phyloP scores from a whole-genome alignment of 2,113 vertebrate genomes.

The Anser brachyrhynchus region DNA sequence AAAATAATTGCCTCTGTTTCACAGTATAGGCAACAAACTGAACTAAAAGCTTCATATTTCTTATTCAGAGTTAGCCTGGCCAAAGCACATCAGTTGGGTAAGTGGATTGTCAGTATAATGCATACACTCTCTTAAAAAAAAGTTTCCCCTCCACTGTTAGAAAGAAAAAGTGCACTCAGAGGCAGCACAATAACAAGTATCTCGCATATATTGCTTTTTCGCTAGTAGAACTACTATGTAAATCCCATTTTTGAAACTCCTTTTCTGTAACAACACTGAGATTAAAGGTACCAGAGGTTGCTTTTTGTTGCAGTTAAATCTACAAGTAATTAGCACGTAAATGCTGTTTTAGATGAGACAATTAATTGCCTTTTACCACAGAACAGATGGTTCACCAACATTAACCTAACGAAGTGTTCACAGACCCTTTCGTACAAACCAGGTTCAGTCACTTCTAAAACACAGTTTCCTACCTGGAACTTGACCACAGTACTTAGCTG shows the following conservation, averaged over 20 bases:
- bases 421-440: not conserved
- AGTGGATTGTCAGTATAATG: not conserved
- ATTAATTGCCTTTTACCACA: not conserved
- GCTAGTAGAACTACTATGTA: not conserved
- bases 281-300: not conserved
- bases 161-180: not conserved
- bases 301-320: not conserved
- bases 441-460: not conserved
- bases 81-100: not conserved
- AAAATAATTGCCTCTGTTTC: constrained; percentile 59
- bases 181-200: not conserved
- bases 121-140: not conserved
- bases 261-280: not conserved
- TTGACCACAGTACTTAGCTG: not conserved
- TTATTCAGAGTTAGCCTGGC: not conserved
- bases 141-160: not conserved
- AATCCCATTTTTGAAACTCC: not conserved
- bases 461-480: not conserved
- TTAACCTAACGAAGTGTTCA: not conserved
- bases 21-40: constrained; percentile 11
- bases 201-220: not conserved
- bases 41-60: constrained; percentile 46
- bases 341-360: not conserved
- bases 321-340: not conserved
- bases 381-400: not conserved